Percentiles rank a stretch among this genome's conserved stretches.
These are phyloP conservation scores for Mimachlamys varia DNA, from an alignment of 2,888 invertebrate species.

Conservation along the genomic window DNA sequence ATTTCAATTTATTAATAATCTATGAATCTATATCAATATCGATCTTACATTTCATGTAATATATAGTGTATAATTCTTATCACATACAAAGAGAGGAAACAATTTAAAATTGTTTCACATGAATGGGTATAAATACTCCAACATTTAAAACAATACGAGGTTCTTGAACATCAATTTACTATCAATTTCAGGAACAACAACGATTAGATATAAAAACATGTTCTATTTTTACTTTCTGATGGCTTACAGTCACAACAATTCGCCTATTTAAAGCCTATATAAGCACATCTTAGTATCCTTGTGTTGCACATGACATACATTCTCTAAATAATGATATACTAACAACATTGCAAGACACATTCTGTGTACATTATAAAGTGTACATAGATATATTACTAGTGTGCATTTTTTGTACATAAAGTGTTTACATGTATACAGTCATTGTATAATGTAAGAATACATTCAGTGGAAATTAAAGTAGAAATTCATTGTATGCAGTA, in stretches of 20 bases:
- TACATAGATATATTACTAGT: too few relatives aligned
- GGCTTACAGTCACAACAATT: background rate
- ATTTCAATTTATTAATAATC: background rate
- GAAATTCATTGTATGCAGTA: too few relatives aligned
- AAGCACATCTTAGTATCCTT: background rate
- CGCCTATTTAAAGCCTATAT: background rate
- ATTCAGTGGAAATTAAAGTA: too few relatives aligned
- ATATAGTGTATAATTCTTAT: background rate
- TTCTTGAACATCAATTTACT: background rate
- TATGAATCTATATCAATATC: background rate
- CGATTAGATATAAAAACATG: background rate
- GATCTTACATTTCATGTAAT: conserved; percentile 25
- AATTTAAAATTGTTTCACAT: background rate
- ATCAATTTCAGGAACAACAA: background rate
- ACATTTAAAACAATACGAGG: background rate
- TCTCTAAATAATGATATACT: background rate
- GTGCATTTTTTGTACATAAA: background rate
- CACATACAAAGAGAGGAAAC: background rate
- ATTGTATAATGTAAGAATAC: too few relatives aligned
- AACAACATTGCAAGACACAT: background rate
- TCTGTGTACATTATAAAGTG: background rate
- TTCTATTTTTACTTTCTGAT: background rate
- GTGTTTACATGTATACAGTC: background rate
- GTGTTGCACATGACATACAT: background rate
- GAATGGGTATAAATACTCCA: background rate